These are phyloP conservation scores for Helicorthomorpha holstii DNA, from an alignment of 1,140 invertebrate genomes.

Conservation along the genomic window DNA sequence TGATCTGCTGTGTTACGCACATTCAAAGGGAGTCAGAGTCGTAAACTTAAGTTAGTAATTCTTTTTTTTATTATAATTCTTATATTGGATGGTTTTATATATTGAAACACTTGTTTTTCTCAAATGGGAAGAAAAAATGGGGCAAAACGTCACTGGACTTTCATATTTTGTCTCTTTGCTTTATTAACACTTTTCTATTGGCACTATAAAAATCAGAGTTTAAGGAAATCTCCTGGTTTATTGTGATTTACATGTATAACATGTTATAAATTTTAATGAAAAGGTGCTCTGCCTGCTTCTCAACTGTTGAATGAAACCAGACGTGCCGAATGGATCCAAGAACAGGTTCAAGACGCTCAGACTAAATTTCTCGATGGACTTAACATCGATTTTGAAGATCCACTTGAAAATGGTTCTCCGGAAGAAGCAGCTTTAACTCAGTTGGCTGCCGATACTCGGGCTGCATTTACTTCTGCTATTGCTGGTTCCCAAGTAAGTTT, in stretches of 20 bases:
- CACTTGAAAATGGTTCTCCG: slow-evolving; percentile 17
- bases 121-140: no score
- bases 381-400: slow-evolving; percentile 28
- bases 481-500: slow-evolving; percentile 20
- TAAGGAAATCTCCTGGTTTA: no score
- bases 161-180: no score
- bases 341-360: slow-evolving; percentile 17
- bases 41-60: slow-evolving; percentile 12
- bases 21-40: slow-evolving; percentile 20
- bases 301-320: slow-evolving; percentile 16
- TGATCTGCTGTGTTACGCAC: slow-evolving; percentile 23
- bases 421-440: slow-evolving; percentile 18
- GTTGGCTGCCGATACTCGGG: slow-evolving; percentile 20
- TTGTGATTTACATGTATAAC: background rate
- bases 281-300: slow-evolving; percentile 15
- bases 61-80: no score
- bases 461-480: slow-evolving; percentile 16
- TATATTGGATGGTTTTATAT: no score
- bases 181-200: no score
- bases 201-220: no score
- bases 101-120: no score
- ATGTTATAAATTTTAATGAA: background rate
- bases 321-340: slow-evolving; percentile 19
- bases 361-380: slow-evolving; percentile 26
- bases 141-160: no score